Evolutionary conservation across 1,140 invertebrate species (phyloP).

Genomic region (Lasaia peninsularis): DNA sequence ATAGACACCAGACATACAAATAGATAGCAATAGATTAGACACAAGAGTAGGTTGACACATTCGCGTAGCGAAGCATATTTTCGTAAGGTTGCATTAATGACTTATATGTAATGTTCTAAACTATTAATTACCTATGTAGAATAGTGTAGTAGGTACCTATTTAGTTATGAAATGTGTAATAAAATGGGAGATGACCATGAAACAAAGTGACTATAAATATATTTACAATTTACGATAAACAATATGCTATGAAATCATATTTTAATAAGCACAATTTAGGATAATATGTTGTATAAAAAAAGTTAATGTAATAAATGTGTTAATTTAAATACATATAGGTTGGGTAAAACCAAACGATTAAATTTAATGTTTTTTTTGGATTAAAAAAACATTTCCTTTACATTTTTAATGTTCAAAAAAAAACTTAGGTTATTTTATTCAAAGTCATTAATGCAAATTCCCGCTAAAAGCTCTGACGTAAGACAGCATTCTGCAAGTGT

Average conservation of each 20-base stretch:
- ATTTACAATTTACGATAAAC: no score
- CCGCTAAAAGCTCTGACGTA: neutral
- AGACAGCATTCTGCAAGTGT: neutral
- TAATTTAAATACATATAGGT: no score
- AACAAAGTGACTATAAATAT: no score
- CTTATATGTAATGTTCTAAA: neutral
- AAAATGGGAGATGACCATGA: no score
- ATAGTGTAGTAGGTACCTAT: neutral
- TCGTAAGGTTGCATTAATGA: neutral
- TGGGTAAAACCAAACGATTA: no score
- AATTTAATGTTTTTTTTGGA: no score
- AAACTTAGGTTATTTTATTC: neutral
- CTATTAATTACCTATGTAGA: neutral
- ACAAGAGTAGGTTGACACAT: constrained; percentile 39
- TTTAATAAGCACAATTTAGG: no score
- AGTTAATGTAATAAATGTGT: no score
- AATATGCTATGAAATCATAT: no score
- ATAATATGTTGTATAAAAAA: no score
- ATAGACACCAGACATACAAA: constrained; percentile 24
- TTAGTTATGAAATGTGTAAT: no score
- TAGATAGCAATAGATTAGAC: constrained; percentile 28
- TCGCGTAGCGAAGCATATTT: constrained; percentile 44
- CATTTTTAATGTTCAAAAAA: neutral
- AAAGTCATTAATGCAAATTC: constrained; percentile 16
- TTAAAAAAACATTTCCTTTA: neutral